phyloP scores from a whole-genome alignment of 2,113 vertebrate species.

The Pogonocichla stellata region DNA sequence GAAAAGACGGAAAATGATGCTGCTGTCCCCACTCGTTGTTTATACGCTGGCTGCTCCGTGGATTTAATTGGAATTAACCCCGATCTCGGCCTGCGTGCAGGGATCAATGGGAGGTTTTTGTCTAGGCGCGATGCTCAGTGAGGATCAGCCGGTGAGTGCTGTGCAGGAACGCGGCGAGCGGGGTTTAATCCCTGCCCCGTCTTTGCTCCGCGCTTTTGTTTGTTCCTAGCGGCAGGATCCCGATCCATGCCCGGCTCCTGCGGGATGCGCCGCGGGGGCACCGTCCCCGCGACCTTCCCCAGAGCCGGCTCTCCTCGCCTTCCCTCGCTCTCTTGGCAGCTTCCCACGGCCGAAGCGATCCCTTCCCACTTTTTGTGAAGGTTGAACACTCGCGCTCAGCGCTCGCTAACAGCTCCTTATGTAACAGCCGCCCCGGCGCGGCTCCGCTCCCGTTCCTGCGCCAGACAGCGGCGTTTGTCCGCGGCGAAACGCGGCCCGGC shows the following conservation, averaged over 20 bases:
- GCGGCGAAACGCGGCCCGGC: not conserved
- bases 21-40: not conserved
- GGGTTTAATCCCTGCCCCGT: not conserved
- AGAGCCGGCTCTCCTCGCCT: not conserved
- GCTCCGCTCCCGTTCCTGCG: not conserved
- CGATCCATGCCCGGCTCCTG: not conserved
- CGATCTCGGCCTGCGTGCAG: not conserved
- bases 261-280: no score
- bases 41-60: not conserved
- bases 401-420: not conserved
- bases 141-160: not conserved
- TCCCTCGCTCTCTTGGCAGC: not conserved
- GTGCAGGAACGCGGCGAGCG: not conserved
- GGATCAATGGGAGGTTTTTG: not conserved
- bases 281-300: not conserved
- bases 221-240: not conserved
- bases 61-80: constrained; percentile 30
- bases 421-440: not conserved
- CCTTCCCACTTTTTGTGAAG: not conserved
- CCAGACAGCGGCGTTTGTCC: not conserved
- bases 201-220: not conserved
- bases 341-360: not conserved
- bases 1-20: not conserved
- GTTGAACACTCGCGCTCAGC: not conserved
- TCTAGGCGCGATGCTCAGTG: not conserved